phyloP scores from a whole-genome alignment of 2,797 vertebrate species.

The Corythornis leucogaster region DNA sequence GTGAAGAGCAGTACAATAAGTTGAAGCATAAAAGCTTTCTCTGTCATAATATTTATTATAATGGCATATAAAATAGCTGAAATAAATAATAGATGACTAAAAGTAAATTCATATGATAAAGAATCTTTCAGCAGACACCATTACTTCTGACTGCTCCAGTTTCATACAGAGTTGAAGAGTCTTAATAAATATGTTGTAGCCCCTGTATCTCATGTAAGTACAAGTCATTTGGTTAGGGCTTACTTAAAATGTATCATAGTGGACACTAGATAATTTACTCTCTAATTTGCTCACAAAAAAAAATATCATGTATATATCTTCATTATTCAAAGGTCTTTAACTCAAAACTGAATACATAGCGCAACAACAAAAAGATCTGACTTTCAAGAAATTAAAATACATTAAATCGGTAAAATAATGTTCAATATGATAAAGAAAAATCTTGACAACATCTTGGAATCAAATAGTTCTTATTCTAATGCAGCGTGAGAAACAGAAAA shows the following conservation, averaged over 20 bases:
- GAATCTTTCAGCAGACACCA: slow-evolving; percentile 87
- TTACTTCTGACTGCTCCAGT: slow-evolving; percentile 86
- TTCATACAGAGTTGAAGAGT: slow-evolving; percentile 82
- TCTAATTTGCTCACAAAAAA: slow-evolving; percentile 60
- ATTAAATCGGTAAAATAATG: not conserved
- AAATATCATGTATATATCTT: slow-evolving; percentile 1
- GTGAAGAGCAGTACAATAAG: slow-evolving; percentile 81
- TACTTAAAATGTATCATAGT: slow-evolving; percentile 67
- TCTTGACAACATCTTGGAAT: not conserved
- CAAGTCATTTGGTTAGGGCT: slow-evolving; percentile 63
- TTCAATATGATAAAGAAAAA: slow-evolving; percentile 11
- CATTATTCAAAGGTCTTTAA: slow-evolving; percentile 45
- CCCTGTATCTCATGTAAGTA: slow-evolving; percentile 74
- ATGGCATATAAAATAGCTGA: slow-evolving; percentile 92
- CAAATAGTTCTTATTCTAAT: not conserved
- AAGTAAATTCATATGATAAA: slow-evolving; percentile 90
- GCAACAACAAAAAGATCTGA: slow-evolving; percentile 11
- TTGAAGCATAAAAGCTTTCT: slow-evolving; percentile 87
- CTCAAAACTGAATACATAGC: slow-evolving; percentile 46
- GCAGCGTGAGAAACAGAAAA: not conserved
- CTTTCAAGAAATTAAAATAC: not conserved
- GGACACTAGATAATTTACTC: slow-evolving; percentile 72
- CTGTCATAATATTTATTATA: slow-evolving; percentile 92
- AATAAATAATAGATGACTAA: slow-evolving; percentile 92
- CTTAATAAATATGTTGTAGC: slow-evolving; percentile 82